Evolutionary conservation across 2,113 vertebrate species (phyloP), one percentile per base, ranked within the genome.

Genomic region (Anarrhichthys ocellatus): DNA sequence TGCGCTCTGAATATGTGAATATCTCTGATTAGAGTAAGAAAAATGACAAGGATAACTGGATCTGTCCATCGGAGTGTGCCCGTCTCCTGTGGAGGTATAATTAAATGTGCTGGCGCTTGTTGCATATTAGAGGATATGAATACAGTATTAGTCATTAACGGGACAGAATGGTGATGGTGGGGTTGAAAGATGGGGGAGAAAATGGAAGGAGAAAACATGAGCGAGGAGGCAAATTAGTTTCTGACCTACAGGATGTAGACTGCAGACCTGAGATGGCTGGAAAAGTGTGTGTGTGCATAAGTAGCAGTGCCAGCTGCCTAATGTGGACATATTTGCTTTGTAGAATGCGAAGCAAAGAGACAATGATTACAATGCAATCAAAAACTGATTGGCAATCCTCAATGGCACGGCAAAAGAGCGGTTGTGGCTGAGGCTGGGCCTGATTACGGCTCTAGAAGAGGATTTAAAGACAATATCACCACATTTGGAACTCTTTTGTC

Each of bases 351-450:
- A 87, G 52, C 59, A 48, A 73, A 81, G 81, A 76, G 56, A 54
- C 34, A 54, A 46, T 87, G 84, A 94, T 94, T 86, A 89, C 79
- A 82, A 82, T 65, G 84, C 83, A 90, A 87, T 92, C 88, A 70
- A 42, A 54, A 22, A 0, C 76, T 85, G 83, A 92, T 79, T 84
- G 81, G 65, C 83, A 66, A 74, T 72, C 38, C 84, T 82, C 61
- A 15, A 64, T 52, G 74, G 78, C 38, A 13, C 9, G 1, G 64
- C 34, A 34, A 65, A 80, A 69, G 27, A 74, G 76, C 64, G 34
- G 38, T 69, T 72, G 59, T 74, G 68, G 66, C 59, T 63, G 14
- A 27, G 64, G 65, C 46, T 68, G 44, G 71, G 54, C 40, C 76
- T 89, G 84, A 85, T 87, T 81, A 50, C 58, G 66, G 27, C 50